phyloP scores from a whole-genome alignment of 2,797 vertebrate genomes.

The Poeciliopsis paucimaculata region DNA sequence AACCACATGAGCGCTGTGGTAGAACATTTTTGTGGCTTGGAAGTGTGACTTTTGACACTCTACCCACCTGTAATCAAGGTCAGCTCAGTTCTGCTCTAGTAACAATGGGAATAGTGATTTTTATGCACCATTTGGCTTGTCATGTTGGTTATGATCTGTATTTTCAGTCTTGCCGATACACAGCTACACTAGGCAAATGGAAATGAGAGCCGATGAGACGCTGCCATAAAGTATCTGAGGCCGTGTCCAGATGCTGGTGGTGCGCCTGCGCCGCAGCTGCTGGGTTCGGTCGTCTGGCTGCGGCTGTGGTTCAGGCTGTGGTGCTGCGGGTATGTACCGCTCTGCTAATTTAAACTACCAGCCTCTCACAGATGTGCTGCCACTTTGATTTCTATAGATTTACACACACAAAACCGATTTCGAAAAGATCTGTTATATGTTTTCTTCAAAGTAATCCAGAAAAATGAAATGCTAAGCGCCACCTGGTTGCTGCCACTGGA shows the following conservation, averaged over 20 bases:
- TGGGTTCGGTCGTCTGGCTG: background rate
- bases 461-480: background rate
- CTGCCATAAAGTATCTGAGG: conserved; percentile 1
- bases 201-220: background rate
- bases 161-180: background rate
- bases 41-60: background rate
- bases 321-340: background rate
- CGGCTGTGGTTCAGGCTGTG: background rate
- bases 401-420: background rate
- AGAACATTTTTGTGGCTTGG: background rate
- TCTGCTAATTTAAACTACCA: conserved; percentile 4
- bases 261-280: background rate
- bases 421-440: background rate
- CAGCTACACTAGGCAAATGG: background rate
- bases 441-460: background rate
- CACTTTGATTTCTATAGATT: background rate
- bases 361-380: conserved; percentile 2
- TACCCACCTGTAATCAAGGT: background rate
- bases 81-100: background rate
- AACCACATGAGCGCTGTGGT: background rate
- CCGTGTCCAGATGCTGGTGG: background rate
- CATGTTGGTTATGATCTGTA: background rate
- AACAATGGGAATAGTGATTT: background rate
- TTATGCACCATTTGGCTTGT: background rate
- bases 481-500: background rate